phyloP scores from a whole-genome alignment of 2,113 vertebrate genomes.

The Sylvietta virens region DNA sequence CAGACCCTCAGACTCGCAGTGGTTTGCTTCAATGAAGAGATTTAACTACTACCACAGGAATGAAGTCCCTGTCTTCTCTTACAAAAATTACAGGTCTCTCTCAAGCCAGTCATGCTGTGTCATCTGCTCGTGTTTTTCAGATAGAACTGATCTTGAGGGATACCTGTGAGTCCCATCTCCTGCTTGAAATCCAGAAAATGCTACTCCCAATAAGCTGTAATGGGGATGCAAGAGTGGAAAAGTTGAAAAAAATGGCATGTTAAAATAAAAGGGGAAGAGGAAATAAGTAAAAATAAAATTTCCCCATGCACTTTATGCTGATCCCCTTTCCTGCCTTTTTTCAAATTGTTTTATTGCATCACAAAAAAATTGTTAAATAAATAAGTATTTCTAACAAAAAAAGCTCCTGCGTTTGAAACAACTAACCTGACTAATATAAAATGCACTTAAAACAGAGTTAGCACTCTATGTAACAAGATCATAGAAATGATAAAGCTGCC shows the following conservation, averaged over 20 bases:
- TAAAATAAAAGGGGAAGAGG: not conserved
- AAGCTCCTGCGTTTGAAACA: not conserved
- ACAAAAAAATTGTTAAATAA: not conserved
- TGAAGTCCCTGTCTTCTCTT: not conserved
- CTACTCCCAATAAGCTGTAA: not conserved
- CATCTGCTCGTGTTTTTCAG: not conserved
- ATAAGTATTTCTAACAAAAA: not conserved
- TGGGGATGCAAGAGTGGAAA: not conserved
- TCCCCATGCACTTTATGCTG: not conserved
- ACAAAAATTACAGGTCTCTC: not conserved
- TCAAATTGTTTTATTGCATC: not conserved
- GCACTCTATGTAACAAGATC: not conserved
- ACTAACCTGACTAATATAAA: not conserved
- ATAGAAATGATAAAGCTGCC: conserved; percentile 6
- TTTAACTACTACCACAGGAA: not conserved
- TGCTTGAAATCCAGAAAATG: not conserved
- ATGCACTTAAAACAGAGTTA: conserved; percentile 14
- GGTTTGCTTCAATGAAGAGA: not conserved
- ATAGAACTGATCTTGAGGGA: not conserved
- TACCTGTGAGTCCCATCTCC: not conserved
- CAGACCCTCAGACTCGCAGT: not conserved
- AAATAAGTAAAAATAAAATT: not conserved
- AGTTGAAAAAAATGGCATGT: not conserved
- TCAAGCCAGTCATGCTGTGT: not conserved
- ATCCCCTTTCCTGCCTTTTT: not conserved